Conservation (phyloP, 2,888 invertebrate genomes). For the Dorcus hopei region DNA sequence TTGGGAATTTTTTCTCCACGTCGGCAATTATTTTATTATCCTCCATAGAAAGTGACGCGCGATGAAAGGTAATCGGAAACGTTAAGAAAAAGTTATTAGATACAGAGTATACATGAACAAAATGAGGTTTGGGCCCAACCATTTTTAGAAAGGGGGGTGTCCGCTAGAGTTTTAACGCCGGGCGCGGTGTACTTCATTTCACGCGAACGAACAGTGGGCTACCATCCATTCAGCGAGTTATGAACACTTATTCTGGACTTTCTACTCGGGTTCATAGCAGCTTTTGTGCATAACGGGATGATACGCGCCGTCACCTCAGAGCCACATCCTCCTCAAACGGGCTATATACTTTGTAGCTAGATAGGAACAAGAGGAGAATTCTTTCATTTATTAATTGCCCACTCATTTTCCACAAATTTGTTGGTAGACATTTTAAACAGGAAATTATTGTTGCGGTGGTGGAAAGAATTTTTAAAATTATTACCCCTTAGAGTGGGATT, state of each 20-base stretch:
- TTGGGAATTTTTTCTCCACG: slow-evolving; percentile 8
- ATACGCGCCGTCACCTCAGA: too few relatives aligned
- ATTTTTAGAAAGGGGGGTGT: slow-evolving; percentile 48
- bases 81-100: slow-evolving; percentile 48
- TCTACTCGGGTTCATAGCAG: not conserved
- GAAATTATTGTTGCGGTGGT: too few relatives aligned
- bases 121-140: slow-evolving; percentile 53
- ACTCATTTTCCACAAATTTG: too few relatives aligned
- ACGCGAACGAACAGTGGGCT: slow-evolving; percentile 20
- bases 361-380: too few relatives aligned
- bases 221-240: slow-evolving; percentile 7
- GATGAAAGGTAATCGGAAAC: slow-evolving; percentile 23
- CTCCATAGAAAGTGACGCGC: slow-evolving; percentile 12
- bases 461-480: too few relatives aligned
- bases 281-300: too few relatives aligned
- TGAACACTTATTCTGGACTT: slow-evolving; percentile 17
- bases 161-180: slow-evolving; percentile 38
- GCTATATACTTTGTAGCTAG: too few relatives aligned
- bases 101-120: slow-evolving; percentile 48
- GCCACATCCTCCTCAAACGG: too few relatives aligned
- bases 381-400: too few relatives aligned
- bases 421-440: too few relatives aligned
- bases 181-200: slow-evolving; percentile 34
- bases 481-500: too few relatives aligned
- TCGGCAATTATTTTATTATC: slow-evolving; percentile 18